phyloP scores from a whole-genome alignment of 1,140 invertebrate genomes.

The Paralvinella palmiformis region DNA sequence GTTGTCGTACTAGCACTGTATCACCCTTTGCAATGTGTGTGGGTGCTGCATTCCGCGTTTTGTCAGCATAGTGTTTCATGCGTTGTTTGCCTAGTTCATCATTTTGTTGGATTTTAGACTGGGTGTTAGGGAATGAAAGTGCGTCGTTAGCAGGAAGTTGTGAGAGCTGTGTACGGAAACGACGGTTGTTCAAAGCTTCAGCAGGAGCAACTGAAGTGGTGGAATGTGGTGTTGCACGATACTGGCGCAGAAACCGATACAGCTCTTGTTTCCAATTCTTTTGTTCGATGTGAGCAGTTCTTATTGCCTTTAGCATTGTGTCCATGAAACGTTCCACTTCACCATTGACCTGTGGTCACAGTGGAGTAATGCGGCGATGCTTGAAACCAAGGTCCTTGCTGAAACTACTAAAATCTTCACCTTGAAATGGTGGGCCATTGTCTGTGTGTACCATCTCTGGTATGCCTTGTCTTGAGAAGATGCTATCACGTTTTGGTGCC shows the following conservation, averaged over 20 bases:
- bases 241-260: background rate
- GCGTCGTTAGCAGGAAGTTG: background rate
- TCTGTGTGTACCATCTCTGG: background rate
- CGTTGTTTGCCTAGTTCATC: background rate
- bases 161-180: background rate
- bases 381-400: background rate
- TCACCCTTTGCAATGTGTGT: background rate
- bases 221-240: slow-evolving; percentile 4
- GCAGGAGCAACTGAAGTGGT: background rate
- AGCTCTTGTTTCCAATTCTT: slow-evolving; percentile 3
- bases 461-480: background rate
- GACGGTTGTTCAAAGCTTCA: no score
- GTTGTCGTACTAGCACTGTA: background rate
- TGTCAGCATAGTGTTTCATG: slow-evolving; percentile 5
- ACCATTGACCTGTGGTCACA: background rate
- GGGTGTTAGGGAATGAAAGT: background rate
- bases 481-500: background rate
- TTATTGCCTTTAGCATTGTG: background rate
- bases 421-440: no score
- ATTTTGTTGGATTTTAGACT: background rate
- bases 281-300: background rate
- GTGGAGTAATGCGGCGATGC: background rate
- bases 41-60: background rate
- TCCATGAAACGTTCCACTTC: slow-evolving; percentile 5
- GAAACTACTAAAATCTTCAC: background rate